Evolutionary conservation across 2,113 vertebrate species (phyloP), one percentile per base, ranked within the genome.

Genomic region (Pipa parva): DNA sequence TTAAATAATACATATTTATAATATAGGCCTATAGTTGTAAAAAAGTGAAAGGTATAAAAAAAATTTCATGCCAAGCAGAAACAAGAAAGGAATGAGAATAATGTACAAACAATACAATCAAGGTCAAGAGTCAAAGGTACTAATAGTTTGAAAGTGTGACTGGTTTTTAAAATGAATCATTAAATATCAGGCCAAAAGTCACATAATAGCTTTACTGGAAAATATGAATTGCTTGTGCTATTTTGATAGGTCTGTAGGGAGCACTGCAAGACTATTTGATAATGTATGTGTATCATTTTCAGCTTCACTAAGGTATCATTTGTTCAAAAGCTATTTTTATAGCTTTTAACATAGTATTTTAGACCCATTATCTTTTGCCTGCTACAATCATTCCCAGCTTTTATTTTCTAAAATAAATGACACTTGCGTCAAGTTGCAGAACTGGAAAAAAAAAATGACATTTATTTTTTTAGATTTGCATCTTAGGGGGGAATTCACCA

Each of bases 271-370:
- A 48, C 15, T 21, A 27, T 22, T 1, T 7, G 20, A 24, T n/a
- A 59, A 59, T 59, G 17, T 59, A 26, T 22, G 27, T 20, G 15
- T 67, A 67, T 59, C 17, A 26, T 20, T 67, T 58, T 58, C 63
- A 42, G 33, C 18, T 8, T 21, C 13, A 7, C 26, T 27, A 15
- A 50, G 31, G 56, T 59, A 68, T 51, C 39, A 59, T 59, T 50
- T 59, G 45, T 33, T 42, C 36, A 18, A 68, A 37, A 39, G 65
- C 45, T 59, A 50, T 52, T 68, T 60, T 59, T 59, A 59, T 39
- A 36, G n/a, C 27, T 68, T 68, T 68, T 59, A 67, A 50, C 37
- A 66, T 48, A 27, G 64, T 59, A 50, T 59, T 67, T 67, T 59
- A 10, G 27, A 68, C 7, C 56, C 56, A 59, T 68, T 68, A 68